Conservation (phyloP, 2,888 invertebrate genomes). For the Choristoneura rosaceana region DNA sequence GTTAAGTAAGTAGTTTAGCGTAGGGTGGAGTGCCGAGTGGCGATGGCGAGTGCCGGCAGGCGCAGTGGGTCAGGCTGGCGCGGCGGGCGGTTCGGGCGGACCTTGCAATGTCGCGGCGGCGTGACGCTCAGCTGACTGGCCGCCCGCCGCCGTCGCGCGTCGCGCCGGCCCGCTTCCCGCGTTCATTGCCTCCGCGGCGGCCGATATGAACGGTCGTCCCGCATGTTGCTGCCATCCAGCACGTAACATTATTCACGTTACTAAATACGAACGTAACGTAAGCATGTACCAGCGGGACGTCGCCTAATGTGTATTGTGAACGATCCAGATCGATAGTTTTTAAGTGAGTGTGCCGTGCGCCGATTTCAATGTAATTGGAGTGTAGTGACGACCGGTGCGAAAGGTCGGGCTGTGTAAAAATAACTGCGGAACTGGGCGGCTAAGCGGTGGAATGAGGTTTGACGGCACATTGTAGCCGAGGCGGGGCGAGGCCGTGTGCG, state of each 20-base stretch:
- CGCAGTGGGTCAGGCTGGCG: slow-evolving; percentile 78
- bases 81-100: slow-evolving; percentile 77
- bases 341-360: slow-evolving; percentile 75
- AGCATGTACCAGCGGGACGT: slow-evolving; percentile 45
- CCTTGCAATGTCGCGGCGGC: slow-evolving; percentile 87
- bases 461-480: slow-evolving; percentile 84
- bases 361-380: slow-evolving; percentile 71
- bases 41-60: slow-evolving; percentile 51
- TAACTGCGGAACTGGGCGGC: slow-evolving; percentile 85
- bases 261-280: slow-evolving; percentile 51
- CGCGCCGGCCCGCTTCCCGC: slow-evolving; percentile 73
- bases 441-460: slow-evolving; percentile 84
- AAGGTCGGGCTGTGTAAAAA: slow-evolving; percentile 85
- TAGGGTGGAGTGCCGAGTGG: slow-evolving; percentile 46
- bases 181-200: slow-evolving; percentile 89
- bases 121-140: slow-evolving; percentile 85
- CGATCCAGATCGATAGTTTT: slow-evolving; percentile 57
- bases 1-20: slow-evolving; percentile 26
- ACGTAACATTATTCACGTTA: slow-evolving; percentile 43
- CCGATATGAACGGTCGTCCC: slow-evolving; percentile 76
- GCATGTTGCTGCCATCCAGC: slow-evolving; percentile 56
- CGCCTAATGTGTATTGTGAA: slow-evolving; percentile 61
- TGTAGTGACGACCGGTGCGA: slow-evolving; percentile 84
- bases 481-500: slow-evolving; percentile 84
- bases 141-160: slow-evolving; percentile 66